Conservation (phyloP, 2,113 vertebrate genomes). For the Phycodurus eques region DNA sequence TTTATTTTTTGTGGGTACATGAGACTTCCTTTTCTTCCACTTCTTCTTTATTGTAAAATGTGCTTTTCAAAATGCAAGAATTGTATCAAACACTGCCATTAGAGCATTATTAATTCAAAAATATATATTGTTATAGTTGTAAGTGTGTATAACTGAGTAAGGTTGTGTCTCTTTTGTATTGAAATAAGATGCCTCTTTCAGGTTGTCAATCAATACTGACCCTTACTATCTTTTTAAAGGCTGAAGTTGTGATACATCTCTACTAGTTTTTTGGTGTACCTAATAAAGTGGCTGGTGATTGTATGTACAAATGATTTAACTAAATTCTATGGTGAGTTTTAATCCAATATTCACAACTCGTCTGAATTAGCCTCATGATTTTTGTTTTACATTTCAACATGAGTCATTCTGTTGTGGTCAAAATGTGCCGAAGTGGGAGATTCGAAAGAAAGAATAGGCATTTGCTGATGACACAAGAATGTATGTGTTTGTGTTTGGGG, state of each 20-base stretch:
- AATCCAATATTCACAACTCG: too few relatives aligned
- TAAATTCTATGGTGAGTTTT: too few relatives aligned
- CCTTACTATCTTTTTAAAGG: too few relatives aligned
- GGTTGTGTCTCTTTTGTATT: too few relatives aligned
- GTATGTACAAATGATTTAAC: too few relatives aligned
- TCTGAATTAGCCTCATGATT: background rate
- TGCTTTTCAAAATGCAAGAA: background rate
- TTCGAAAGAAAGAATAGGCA: constrained; percentile 12
- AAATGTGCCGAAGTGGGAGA: constrained; percentile 17
- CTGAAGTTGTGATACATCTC: too few relatives aligned
- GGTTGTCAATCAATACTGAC: too few relatives aligned
- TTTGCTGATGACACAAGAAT: constrained; percentile 24
- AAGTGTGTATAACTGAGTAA: background rate
- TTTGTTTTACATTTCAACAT: background rate
- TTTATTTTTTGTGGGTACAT: background rate
- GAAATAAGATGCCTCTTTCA: too few relatives aligned
- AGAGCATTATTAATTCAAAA: background rate
- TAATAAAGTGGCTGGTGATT: too few relatives aligned
- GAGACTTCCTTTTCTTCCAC: background rate
- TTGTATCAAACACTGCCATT: background rate
- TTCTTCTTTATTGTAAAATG: background rate
- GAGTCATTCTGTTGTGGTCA: background rate
- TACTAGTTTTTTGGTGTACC: too few relatives aligned
- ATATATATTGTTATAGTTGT: background rate
- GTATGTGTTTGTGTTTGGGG: background rate